These are phyloP conservation scores for Etheostoma cragini DNA, from an alignment of 2,113 vertebrate genomes.

Conservation along the genomic window DNA sequence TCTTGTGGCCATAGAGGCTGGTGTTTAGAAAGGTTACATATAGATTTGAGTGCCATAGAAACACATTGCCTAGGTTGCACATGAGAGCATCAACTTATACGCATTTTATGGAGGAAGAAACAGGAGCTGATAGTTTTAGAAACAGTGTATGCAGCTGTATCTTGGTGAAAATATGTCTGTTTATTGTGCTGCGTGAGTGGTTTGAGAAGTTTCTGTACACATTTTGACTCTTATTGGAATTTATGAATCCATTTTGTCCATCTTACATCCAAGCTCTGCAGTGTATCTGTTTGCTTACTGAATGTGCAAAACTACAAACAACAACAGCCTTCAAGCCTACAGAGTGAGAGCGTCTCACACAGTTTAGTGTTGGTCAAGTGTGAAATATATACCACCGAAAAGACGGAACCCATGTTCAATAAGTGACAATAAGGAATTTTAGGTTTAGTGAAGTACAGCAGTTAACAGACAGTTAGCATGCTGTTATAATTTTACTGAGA, in stretches of 20 bases:
- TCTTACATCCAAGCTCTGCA: neutral
- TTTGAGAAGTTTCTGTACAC: neutral
- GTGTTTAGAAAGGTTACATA: conserved; percentile 1
- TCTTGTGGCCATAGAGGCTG: conserved; percentile 2
- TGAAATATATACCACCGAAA: neutral
- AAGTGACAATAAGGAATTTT: conserved; percentile 6
- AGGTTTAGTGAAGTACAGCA: neutral
- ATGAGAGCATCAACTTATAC: neutral
- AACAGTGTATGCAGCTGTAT: neutral
- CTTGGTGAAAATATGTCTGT: neutral
- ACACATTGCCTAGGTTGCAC: neutral
- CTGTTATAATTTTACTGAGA: neutral
- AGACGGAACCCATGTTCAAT: neutral
- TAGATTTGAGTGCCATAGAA: neutral
- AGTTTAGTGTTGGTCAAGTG: neutral
- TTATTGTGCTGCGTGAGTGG: neutral
- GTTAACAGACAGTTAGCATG: conserved; percentile 19
- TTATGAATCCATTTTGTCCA: neutral
- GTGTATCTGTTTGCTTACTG: neutral
- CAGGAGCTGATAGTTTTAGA: neutral
- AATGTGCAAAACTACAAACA: conserved; percentile 18
- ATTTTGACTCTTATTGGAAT: neutral
- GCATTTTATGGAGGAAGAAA: neutral
- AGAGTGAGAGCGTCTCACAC: neutral
- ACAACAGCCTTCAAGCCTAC: neutral